Evolutionary conservation across 2,113 vertebrate genomes (phyloP).

Genomic region (Stomatorhinus ivindoensis): DNA sequence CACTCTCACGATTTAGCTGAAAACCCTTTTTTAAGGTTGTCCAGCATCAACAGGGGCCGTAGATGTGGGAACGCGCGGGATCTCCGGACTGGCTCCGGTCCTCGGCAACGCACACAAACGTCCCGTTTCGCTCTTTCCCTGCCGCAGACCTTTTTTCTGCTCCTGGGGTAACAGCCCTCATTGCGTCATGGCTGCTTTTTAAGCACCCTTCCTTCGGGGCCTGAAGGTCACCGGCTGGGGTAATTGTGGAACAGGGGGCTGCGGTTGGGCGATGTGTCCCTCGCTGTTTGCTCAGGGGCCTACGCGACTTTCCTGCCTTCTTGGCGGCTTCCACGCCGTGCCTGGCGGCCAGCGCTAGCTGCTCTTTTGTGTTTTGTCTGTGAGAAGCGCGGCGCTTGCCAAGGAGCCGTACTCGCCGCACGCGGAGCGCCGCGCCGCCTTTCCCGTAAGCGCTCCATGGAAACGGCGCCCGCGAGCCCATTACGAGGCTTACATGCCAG

Average conservation of each 20-base stretch:
- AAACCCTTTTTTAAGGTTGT: background rate
- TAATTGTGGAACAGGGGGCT: background rate
- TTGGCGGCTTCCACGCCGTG: background rate
- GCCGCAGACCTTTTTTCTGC: slow-evolving; percentile 6
- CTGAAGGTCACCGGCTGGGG: background rate
- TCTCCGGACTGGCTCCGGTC: background rate
- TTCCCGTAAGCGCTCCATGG: background rate
- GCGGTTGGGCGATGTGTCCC: slow-evolving; percentile 5
- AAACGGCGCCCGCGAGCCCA: slow-evolving; percentile 2
- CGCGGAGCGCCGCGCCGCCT: background rate
- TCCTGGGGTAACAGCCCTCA: background rate
- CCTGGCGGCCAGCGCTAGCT: background rate
- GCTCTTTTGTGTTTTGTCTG: slow-evolving; percentile 18
- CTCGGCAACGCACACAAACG: background rate
- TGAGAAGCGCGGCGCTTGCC: slow-evolving; percentile 8
- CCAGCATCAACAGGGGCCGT: background rate
- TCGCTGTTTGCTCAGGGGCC: background rate
- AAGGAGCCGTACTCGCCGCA: background rate
- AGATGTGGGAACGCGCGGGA: background rate
- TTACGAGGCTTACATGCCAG: slow-evolving; percentile 3
- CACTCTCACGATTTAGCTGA: background rate
- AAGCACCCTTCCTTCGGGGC: background rate
- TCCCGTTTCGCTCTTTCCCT: background rate
- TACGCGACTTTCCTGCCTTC: background rate
- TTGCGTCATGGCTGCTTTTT: slow-evolving; percentile 6